These are phyloP conservation scores for Nyctalus aviator DNA, from an alignment of 2,797 vertebrate species.

Conservation along the genomic window DNA sequence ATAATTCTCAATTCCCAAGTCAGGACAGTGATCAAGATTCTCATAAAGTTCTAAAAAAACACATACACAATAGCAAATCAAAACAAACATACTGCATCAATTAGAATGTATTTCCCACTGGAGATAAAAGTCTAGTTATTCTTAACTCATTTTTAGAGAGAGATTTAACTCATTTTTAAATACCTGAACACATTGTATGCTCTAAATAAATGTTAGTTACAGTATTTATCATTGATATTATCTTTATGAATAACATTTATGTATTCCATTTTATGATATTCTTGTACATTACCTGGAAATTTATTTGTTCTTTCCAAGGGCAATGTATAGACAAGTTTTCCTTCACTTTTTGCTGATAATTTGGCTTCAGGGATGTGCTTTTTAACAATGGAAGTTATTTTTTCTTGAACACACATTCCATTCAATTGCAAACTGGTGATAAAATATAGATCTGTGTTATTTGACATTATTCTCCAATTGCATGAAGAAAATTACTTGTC, in stretches of 20 bases:
- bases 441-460: slow-evolving; percentile 8
- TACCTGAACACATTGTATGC: neutral
- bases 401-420: slow-evolving; percentile 87
- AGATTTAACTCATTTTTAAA: no score
- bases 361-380: slow-evolving; percentile 90
- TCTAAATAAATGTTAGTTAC: neutral
- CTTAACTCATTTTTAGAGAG: neutral
- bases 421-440: slow-evolving; percentile 91
- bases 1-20: slow-evolving; percentile 89
- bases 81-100: neutral
- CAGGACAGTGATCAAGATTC: slow-evolving; percentile 86
- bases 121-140: neutral
- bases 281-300: slow-evolving; percentile 91
- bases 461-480: neutral
- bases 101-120: neutral
- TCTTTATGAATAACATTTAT: neutral
- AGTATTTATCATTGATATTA: neutral
- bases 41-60: slow-evolving; percentile 89
- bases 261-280: neutral
- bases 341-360: slow-evolving; percentile 90
- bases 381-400: slow-evolving; percentile 89
- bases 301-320: slow-evolving; percentile 92
- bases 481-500: neutral
- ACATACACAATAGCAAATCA: neutral
- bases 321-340: slow-evolving; percentile 93